Conservation (phyloP, 2,888 invertebrate species). For the Zhuqinia jingwanae region DNA sequence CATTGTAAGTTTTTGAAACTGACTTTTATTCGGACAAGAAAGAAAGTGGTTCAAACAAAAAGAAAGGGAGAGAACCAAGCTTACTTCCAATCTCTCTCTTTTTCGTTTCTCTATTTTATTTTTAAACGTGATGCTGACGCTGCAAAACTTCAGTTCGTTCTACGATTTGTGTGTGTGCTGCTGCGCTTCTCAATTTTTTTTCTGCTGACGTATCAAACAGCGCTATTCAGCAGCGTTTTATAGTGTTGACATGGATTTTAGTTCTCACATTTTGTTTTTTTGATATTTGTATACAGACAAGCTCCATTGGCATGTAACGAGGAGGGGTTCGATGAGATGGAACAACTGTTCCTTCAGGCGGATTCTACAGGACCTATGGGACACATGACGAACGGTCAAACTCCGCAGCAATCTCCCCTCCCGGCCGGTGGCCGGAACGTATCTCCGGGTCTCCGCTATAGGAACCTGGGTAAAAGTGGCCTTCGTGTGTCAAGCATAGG, state of each 20-base stretch:
- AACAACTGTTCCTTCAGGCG: constrained; percentile 77
- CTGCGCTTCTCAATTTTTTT: not conserved
- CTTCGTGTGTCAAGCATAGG: constrained; percentile 96
- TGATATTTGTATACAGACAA: constrained; percentile 62
- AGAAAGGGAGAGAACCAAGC: not conserved
- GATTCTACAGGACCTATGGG: constrained; percentile 74
- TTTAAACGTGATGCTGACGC: too few species aligned
- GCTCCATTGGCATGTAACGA: constrained; percentile 79
- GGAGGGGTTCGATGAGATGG: constrained; percentile 78
- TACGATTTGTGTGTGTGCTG: not conserved
- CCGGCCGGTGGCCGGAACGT: constrained; percentile 72
- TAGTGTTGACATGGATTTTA: constrained; percentile 48
- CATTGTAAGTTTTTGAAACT: constrained; percentile 28
- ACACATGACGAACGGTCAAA: constrained; percentile 76
- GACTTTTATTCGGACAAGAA: not conserved
- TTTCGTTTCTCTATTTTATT: too few species aligned
- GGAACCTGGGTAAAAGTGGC: constrained; percentile 97
- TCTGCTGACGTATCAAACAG: not conserved
- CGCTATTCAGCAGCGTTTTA: constrained; percentile 1
- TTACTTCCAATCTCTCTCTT: not conserved
- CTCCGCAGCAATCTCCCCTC: constrained; percentile 78
- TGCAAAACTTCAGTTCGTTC: not conserved
- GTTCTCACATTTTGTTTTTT: constrained; percentile 35
- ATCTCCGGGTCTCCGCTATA: constrained; percentile 83
- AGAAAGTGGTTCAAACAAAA: not conserved